Evolutionary conservation across 2,888 invertebrate species (phyloP), one percentile per base, ranked within the genome.

Genomic region (Sinopyrophorus schimmeli): DNA sequence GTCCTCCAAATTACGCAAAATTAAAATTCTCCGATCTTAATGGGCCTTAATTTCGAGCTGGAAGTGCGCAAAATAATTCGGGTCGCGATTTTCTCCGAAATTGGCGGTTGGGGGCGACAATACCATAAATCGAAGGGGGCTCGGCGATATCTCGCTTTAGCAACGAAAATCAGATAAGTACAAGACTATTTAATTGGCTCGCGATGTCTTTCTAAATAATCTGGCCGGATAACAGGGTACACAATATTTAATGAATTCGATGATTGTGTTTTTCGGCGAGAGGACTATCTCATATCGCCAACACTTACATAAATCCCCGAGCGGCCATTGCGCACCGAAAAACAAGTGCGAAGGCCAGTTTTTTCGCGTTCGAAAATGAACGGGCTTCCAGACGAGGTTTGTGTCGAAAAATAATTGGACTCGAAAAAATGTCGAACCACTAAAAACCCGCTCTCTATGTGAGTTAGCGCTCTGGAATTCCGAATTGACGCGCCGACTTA

Each of bases 391-490:
- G 62, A 62, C 62, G 55, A 61, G 58, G 64, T 62, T 64, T 67
- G 67, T 67, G 67, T 67, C 63, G 67, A 63, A 68, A 69, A 68
- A 69, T 69, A 69, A 69, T 69, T 68, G 68, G 67, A 57, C 60
- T 58, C 61, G 65, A 68, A 68, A 63, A 62, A 68, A 67, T 66
- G 64, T 66, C 63, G 65, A 65, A 61, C 64, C 53, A 58, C 58
- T 65, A 67, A 67, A 67, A 67, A 67, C 64, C 63, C 58, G 65
- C 63, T 60, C n/a, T n/a, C 64, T 62, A 59, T 61, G 64, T 67
- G 65, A 68, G 66, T 68, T 67, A 66, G 60, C 63, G 65, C 63
- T 64, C 67, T 64, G 68, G 67, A 68, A 68, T 68, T 68, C 67
- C 65, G 55, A 61, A 60, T 66, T 67, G 68, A 68, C 68, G 61